A percentile compares a stretch with the other conserved stretches of the same genome.
Conservation (phyloP, 2,888 invertebrate species). For the Altica lythri region DNA sequence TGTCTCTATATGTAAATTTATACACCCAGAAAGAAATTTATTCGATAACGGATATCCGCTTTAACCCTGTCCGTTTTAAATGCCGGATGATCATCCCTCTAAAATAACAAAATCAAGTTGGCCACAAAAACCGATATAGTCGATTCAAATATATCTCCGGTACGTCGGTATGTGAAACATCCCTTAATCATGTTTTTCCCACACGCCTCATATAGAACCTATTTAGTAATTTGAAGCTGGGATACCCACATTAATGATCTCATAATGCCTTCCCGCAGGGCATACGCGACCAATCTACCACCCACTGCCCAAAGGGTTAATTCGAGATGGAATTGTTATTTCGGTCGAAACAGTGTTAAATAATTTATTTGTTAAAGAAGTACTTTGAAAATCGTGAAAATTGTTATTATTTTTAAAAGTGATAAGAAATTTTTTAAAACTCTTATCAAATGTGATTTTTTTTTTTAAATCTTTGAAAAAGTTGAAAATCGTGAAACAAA, state of each 20-base stretch:
- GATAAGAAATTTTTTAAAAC: no score
- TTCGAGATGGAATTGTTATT: neutral
- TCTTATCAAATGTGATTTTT: no score
- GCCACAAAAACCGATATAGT: conserved; percentile 8
- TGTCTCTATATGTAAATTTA: no score
- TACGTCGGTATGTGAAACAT: conserved; percentile 7
- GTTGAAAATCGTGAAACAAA: no score
- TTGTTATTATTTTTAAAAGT: no score
- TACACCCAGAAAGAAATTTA: no score
- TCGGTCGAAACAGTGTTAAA: no score
- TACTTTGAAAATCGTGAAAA: no score
- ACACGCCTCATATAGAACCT: conserved; percentile 12
- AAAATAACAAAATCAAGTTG: neutral
- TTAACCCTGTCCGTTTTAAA: no score
- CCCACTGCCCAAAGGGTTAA: conserved; percentile 13
- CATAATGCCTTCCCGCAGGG: conserved; percentile 4
- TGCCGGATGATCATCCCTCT: neutral
- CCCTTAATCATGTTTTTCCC: conserved; percentile 14
- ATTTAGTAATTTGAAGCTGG: conserved; percentile 13
- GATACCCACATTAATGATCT: conserved; percentile 6
- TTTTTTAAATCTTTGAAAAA: no score
- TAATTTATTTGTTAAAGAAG: no score
- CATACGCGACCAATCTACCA: neutral
- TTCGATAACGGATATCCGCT: no score
- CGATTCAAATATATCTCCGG: conserved; percentile 4